Percentiles rank a stretch among this genome's conserved stretches.
phyloP scores from a whole-genome alignment of 2,888 invertebrate genomes.

The Dynastes tityus region DNA sequence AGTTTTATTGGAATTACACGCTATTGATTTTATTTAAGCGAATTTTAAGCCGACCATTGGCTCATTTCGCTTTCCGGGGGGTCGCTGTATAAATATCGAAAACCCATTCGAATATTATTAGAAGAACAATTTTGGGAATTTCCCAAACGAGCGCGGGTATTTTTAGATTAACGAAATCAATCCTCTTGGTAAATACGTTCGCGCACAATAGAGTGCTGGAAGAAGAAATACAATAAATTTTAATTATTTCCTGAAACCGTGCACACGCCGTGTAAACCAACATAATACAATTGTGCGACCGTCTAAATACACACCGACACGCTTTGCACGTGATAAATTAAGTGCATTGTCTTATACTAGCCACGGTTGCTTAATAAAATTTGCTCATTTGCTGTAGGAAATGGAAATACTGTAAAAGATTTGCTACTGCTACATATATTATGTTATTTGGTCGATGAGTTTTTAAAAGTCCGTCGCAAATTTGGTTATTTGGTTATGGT shows the following conservation, averaged over 20 bases:
- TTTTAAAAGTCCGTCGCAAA: not conserved
- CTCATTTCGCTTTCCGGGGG: not conserved
- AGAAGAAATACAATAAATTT: slow-evolving; percentile 18
- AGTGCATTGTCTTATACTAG: not conserved
- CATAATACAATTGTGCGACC: not conserved
- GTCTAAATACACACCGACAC: not conserved
- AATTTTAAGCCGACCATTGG: not conserved
- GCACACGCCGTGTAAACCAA: not conserved
- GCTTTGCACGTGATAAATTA: not conserved
- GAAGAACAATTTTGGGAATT: not conserved
- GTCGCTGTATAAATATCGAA: not conserved
- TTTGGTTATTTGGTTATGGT: not conserved
- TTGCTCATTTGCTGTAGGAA: no score
- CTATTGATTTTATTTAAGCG: slow-evolving; percentile 11
- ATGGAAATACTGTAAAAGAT: no score
- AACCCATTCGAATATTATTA: slow-evolving; percentile 4
- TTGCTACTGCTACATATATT: no score
- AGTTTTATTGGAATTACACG: not conserved
- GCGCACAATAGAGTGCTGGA: not conserved
- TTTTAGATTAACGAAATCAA: slow-evolving; percentile 2
- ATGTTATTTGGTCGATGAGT: no score
- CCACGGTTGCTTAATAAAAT: not conserved
- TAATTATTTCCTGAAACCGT: slow-evolving; percentile 5
- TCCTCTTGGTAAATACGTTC: not conserved
- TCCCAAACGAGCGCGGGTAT: not conserved